phyloP scores from a whole-genome alignment of 2,113 vertebrate species.

The Cyprinodon brontotheroides region DNA sequence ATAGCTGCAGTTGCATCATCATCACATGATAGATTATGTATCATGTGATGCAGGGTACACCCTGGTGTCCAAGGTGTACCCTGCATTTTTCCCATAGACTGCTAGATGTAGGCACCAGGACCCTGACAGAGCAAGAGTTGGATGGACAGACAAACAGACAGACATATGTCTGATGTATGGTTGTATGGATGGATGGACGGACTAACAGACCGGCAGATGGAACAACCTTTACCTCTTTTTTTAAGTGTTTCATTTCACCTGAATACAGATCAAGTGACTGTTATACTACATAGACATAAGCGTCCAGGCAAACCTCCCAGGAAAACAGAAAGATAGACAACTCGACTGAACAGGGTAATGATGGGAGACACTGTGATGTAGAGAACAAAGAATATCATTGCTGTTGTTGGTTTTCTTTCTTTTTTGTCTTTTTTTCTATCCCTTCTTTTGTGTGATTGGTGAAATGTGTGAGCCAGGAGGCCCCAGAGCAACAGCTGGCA shows the following conservation, averaged over 20 bases:
- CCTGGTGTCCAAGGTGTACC: too few species aligned
- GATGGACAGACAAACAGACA: too few species aligned
- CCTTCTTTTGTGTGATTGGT: slow-evolving; percentile 61
- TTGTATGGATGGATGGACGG: too few species aligned
- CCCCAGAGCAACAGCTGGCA: slow-evolving; percentile 88
- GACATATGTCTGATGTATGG: too few species aligned
- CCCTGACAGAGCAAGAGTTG: too few species aligned
- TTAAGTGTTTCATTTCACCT: slow-evolving; percentile 15
- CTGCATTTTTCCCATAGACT: too few species aligned
- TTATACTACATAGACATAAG: slow-evolving; percentile 56
- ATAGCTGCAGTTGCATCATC: too few species aligned
- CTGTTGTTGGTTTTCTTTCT: slow-evolving; percentile 48
- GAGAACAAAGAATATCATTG: slow-evolving; percentile 61
- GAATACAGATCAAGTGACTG: slow-evolving; percentile 50
- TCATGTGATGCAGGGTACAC: too few species aligned
- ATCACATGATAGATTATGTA: too few species aligned
- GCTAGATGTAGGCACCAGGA: too few species aligned
- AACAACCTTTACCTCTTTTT: too few species aligned
- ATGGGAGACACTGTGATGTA: slow-evolving; percentile 37
- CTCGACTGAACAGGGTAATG: slow-evolving; percentile 43
- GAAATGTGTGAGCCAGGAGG: slow-evolving; percentile 61
- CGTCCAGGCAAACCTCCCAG: slow-evolving; percentile 53
- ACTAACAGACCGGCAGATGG: too few species aligned
- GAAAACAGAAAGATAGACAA: slow-evolving; percentile 29
- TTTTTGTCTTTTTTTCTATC: slow-evolving; percentile 47